Evolutionary conservation across 2,888 invertebrate genomes (phyloP), one percentile per base, ranked within the genome.

Genomic region (Ptychoptera contaminata): DNA sequence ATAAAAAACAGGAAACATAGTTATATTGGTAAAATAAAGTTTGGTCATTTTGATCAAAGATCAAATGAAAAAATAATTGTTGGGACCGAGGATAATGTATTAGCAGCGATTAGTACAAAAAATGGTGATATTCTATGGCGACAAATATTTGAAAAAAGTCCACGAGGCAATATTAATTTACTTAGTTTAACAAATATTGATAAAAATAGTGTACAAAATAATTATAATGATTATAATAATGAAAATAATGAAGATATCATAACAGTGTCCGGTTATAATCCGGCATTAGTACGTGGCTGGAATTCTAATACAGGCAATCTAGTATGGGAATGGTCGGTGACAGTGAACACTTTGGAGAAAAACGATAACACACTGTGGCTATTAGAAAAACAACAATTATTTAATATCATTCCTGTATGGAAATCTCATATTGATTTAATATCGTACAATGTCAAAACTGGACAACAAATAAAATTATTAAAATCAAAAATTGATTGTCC

Each of bases 41-140:
- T 78, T 60, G 77, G 82, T 8, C 74, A 76, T 56, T 80, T 87
- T 55, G 86, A 87, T 57, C 74, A 79, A 8, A 76, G 77, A 29
- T 72, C 77, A 16, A 73, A 77, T 16, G 76, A 78, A 39, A 82
- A 81, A 58, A 70, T 88, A 45, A 76, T 87, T 56, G 78, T 90
- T 23, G 84, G 81, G 23, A 88, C 90, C 0, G 79, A 86, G 55
- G 82, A 87, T 62, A 90, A 91, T 72, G 86, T 90, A 51, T 65
- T 92, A 48, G 88, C 90, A 48, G 82, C 86, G 45, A 62, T 92
- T 43, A 80, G 82, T 61, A 70, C 82, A 48, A 84, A 84, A 65
- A 80, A 80, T 55, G 85, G 85, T 70, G 62, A 66, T 34, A 53
- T 66, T 16, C 30, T 58, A 7, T 92, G 91, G 88, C 74, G 91